A percentile compares a stretch with the other conserved stretches of the same genome.
Conservation (phyloP, 2,113 vertebrate species). For the Ia io region DNA sequence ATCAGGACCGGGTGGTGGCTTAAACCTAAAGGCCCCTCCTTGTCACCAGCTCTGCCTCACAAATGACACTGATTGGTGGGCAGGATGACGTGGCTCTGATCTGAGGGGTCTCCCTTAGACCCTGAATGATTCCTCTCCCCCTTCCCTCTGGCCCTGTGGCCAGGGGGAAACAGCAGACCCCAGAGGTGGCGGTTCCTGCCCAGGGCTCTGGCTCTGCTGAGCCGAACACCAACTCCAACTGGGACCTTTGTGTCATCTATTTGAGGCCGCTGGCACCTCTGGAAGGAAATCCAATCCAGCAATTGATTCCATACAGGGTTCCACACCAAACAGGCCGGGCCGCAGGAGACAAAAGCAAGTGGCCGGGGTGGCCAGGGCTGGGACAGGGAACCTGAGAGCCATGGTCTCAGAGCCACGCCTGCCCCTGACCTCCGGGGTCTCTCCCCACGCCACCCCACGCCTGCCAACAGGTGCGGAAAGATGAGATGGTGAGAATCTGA, state of each 20-base stretch:
- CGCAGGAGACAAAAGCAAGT: background rate
- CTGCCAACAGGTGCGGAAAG: background rate
- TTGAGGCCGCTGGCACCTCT: background rate
- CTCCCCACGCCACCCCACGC: background rate
- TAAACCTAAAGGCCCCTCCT: background rate
- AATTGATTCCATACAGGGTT: background rate
- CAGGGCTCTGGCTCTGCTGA: background rate
- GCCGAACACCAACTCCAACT: background rate
- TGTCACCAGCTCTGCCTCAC: background rate
- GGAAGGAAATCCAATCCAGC: background rate
- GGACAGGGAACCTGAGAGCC: background rate
- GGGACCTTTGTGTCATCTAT: background rate
- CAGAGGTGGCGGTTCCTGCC: background rate
- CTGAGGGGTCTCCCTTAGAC: background rate
- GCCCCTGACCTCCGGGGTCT: background rate
- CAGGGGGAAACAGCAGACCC: background rate
- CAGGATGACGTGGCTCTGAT: background rate
- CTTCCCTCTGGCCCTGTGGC: background rate
- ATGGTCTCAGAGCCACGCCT: background rate
- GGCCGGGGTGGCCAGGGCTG: accelerated
- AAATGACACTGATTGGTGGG: background rate
- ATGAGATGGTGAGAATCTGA: background rate
- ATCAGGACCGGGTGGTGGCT: background rate
- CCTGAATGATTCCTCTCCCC: background rate
- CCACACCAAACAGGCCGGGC: background rate